phyloP scores from a whole-genome alignment of 1,140 invertebrate species.

The Ostrea edulis region DNA sequence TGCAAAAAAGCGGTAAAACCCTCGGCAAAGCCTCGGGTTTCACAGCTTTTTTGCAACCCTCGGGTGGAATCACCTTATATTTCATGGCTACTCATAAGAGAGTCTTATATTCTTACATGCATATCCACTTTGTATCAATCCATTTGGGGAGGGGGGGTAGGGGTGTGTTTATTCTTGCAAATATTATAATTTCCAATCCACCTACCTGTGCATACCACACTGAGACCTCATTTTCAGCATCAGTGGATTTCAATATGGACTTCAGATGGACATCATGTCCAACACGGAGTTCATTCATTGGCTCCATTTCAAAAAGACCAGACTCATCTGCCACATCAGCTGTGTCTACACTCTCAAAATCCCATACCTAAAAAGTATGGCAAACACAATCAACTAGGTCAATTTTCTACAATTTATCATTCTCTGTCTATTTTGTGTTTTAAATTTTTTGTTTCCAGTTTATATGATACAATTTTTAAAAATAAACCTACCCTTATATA shows the following conservation, averaged over 20 bases:
- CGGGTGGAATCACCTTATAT: no score
- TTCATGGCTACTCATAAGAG: no score
- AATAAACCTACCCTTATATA: constrained; percentile 82
- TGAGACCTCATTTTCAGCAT: constrained; percentile 78
- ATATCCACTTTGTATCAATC: no score
- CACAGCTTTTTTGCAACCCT: no score
- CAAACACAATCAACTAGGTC: not conserved
- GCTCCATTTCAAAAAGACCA: constrained; percentile 89
- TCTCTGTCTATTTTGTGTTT: not conserved
- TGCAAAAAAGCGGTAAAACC: no score
- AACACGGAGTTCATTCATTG: constrained; percentile 87
- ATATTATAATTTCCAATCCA: not conserved
- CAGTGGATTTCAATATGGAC: constrained; percentile 81
- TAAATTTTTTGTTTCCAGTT: not conserved
- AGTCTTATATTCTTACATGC: no score
- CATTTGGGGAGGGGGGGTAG: no score
- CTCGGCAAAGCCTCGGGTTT: no score
- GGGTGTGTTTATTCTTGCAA: no score
- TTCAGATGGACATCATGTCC: constrained; percentile 79
- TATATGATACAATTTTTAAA: not conserved
- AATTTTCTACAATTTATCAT: not conserved
- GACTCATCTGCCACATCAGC: constrained; percentile 89
- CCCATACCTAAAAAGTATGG: constrained; percentile 85
- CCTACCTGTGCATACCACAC: constrained; percentile 88
- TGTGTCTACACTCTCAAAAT: constrained; percentile 91